phyloP scores from a whole-genome alignment of 2,888 invertebrate genomes.

The Epinotia demarniana region DNA sequence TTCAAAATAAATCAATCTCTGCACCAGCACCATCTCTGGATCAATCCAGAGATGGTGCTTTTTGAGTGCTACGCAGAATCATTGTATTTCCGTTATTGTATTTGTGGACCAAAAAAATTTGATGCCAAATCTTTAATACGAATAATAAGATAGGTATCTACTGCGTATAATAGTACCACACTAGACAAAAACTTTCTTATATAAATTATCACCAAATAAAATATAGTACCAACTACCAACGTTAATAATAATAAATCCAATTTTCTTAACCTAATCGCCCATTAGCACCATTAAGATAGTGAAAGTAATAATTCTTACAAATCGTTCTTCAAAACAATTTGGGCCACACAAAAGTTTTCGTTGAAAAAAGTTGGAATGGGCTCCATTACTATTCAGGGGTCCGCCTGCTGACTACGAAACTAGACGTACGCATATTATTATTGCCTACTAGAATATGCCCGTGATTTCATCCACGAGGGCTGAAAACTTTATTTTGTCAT shows the following conservation, averaged over 20 bases:
- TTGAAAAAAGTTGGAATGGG: constrained; percentile 28
- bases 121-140: no score
- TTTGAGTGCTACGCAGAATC: no score
- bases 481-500: not conserved
- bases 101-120: no score
- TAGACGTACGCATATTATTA: not conserved
- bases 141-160: no score
- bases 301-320: not conserved
- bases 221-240: no score
- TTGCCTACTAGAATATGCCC: not conserved
- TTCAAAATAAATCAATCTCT: no score
- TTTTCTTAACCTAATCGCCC: not conserved
- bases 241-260: not conserved
- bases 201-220: no score
- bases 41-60: no score
- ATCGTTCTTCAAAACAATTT: constrained; percentile 1
- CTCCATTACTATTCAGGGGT: constrained; percentile 33
- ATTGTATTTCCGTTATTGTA: no score
- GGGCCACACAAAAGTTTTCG: constrained; percentile 20
- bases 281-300: not conserved
- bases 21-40: no score
- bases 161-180: no score
- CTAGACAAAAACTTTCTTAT: no score
- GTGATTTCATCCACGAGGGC: not conserved
- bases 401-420: not conserved